These are phyloP conservation scores for Corythornis vintsioides DNA, from an alignment of 2,113 vertebrate genomes.

Conservation along the genomic window DNA sequence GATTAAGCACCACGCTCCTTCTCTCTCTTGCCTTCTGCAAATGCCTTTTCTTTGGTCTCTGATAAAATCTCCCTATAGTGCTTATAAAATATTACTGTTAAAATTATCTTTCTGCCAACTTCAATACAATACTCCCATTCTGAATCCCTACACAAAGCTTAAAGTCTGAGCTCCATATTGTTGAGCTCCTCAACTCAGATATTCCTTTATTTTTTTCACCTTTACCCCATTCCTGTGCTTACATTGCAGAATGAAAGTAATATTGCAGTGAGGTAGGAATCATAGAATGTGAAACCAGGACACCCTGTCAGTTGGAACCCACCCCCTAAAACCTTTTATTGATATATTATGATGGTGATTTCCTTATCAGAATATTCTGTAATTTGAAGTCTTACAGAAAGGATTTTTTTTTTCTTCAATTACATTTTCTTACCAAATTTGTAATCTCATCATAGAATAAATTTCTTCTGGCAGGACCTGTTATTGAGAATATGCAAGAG, in stretches of 20 bases:
- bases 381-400: not conserved
- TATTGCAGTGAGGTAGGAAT: not conserved
- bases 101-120: not conserved
- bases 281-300: too few species aligned
- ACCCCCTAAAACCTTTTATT: not conserved
- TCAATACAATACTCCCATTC: not conserved
- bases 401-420: not conserved
- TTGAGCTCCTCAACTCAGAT: not conserved
- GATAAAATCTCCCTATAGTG: not conserved
- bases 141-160: not conserved
- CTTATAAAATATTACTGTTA: slow-evolving; percentile 5
- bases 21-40: not conserved
- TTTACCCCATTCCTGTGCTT: not conserved
- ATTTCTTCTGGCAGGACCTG: not conserved
- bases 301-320: not conserved
- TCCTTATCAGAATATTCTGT: not conserved
- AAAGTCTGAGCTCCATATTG: not conserved
- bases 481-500: not conserved
- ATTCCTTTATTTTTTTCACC: not conserved
- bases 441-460: not conserved
- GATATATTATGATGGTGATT: not conserved
- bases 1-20: not conserved
- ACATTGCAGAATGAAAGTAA: not conserved
- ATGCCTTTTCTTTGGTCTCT: not conserved
- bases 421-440: not conserved